Evolutionary conservation across 2,888 invertebrate genomes (phyloP).

Genomic region (Stegana nigrithorax): DNA sequence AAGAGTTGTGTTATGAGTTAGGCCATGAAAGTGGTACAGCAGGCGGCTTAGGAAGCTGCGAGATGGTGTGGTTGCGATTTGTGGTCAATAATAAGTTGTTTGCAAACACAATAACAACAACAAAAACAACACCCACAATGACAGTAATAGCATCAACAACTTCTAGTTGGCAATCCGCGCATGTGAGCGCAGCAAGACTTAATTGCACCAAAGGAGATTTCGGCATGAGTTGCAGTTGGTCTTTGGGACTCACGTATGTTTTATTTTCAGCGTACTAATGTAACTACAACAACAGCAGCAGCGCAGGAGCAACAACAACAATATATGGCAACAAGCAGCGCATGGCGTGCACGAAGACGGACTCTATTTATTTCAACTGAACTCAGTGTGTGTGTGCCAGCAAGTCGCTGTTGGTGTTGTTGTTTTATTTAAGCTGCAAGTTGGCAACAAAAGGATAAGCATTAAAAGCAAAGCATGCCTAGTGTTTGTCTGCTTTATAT

Average conservation of each 20-base stretch:
- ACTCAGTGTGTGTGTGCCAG: background rate
- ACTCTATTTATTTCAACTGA: background rate
- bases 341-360: background rate
- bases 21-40: background rate
- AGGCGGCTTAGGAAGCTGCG: too few relatives aligned
- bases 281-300: background rate
- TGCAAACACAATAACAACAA: background rate
- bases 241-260: too few relatives aligned
- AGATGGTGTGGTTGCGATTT: background rate
- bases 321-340: background rate
- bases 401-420: background rate
- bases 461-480: conserved; percentile 10
- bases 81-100: background rate
- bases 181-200: too few relatives aligned
- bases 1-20: too few relatives aligned
- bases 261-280: too few relatives aligned
- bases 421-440: conserved; percentile 1
- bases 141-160: background rate
- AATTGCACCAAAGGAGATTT: too few relatives aligned
- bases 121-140: too few relatives aligned
- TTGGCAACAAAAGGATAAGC: background rate
- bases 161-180: too few relatives aligned
- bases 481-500: conserved; percentile 3
- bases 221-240: too few relatives aligned
- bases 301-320: background rate